These are phyloP conservation scores for Aleadryas rufinucha DNA, from an alignment of 2,113 vertebrate genomes.

Conservation along the genomic window DNA sequence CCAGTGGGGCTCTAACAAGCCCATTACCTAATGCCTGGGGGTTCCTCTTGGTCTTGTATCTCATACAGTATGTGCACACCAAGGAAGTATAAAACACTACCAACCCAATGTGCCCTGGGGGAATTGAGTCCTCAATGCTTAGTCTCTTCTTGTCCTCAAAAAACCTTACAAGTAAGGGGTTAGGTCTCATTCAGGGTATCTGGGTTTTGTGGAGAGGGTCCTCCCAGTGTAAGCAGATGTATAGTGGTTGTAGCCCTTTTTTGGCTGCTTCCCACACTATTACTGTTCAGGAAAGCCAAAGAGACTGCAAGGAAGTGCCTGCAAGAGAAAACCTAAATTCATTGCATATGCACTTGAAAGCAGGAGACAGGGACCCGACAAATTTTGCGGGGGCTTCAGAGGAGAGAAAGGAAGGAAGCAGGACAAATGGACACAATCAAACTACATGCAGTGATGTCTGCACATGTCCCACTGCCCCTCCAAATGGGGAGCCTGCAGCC, in stretches of 20 bases:
- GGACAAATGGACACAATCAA: neutral
- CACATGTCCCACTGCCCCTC: neutral
- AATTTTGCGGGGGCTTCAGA: neutral
- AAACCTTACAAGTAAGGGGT: neutral
- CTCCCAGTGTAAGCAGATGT: neutral
- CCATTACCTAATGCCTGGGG: neutral
- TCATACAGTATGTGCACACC: fast-evolving
- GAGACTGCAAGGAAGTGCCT: neutral
- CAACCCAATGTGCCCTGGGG: neutral
- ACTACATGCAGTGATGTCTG: neutral
- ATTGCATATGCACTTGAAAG: neutral
- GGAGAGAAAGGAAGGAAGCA: neutral
- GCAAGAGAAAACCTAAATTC: neutral
- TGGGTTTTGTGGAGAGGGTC: neutral
- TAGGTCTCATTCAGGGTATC: neutral
- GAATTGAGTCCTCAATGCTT: neutral
- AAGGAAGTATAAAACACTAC: neutral
- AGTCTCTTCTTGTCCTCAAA: neutral
- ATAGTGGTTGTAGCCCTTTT: neutral
- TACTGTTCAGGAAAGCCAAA: neutral
- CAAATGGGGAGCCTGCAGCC: neutral
- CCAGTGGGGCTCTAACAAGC: neutral
- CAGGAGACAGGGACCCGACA: neutral
- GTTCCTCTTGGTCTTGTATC: neutral
- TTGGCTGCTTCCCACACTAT: neutral